Evolutionary conservation across 2,113 vertebrate genomes (phyloP), one percentile per base, ranked within the genome.

Genomic region (Percopsis transmontana): DNA sequence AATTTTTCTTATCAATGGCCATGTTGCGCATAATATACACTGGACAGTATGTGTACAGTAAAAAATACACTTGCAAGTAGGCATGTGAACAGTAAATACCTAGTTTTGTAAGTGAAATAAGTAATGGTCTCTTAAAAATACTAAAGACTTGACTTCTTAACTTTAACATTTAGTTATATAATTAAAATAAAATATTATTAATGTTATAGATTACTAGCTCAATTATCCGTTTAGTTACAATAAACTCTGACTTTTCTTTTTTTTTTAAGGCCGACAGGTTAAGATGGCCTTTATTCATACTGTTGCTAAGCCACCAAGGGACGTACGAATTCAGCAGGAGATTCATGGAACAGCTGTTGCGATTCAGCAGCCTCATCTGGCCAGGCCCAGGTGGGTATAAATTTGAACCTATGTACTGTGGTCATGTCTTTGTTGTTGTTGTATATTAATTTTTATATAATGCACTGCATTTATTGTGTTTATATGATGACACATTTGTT

Each of bases 211-310:
- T 33, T 6, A 33, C 7, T 33, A 33, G 23, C 47, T 19, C 15
- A 47, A 15, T 12, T 48, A 2, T 14, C 19, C 42, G 3, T 21
- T 19, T 2, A 1, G 9, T 21, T n/a, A 5, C 40, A 27, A 57
- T 33, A 5, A 27, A 42, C 3, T 70, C 54, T 62, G 54, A 50
- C 38, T 53, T 27, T 58, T 15, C 41, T 13, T 8, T 33, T 60
- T 57, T 58, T 62, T 53, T 54, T 63, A n/a, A 96, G 95, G 94
- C 21, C 89, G 94, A 40, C 93, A 94, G 89, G 91, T 92, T 77
- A 96, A 96, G 90, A 89, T 95, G 90, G 92, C 94, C 40, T 96
- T 94, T 58, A 62, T 95, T 70, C 89, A 91, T 24, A 81, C 87
- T 48, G 88, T 87, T 81, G 92, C 90, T 77, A 95, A 94, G 84